Conservation (phyloP, 1,140 invertebrate genomes). For the Zaprionus tsacasi region DNA sequence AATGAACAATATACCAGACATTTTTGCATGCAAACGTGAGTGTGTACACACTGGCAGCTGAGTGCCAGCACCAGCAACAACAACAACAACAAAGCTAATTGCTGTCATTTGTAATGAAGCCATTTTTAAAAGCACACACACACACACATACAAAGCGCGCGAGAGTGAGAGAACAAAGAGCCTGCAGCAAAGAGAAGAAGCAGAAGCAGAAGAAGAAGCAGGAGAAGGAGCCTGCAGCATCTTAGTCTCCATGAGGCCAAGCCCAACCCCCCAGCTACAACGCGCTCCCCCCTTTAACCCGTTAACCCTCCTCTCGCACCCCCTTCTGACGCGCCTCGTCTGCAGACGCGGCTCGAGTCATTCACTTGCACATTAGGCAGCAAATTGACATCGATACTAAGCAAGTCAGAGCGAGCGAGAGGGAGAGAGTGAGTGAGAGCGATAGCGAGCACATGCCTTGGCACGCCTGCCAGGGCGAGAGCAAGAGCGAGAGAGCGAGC, state of each 20-base stretch:
- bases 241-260: no score
- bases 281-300: not conserved
- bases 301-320: not conserved
- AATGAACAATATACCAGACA: conserved; percentile 28
- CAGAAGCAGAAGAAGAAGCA: no score
- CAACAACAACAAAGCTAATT: conserved; percentile 45
- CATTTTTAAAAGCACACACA: conserved; percentile 51
- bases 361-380: conserved; percentile 80
- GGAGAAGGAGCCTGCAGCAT: no score
- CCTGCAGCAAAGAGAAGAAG: not conserved
- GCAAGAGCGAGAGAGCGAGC: conserved; percentile 33
- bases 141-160: not conserved
- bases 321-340: not conserved
- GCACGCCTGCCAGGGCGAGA: conserved; percentile 13
- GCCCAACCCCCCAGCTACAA: no score
- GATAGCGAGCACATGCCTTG: not conserved
- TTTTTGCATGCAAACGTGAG: not conserved
- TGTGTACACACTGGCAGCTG: conserved; percentile 12
- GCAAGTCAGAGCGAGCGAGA: not conserved
- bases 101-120: conserved; percentile 51
- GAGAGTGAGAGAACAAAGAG: not conserved
- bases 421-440: conserved; percentile 11
- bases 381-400: conserved; percentile 80
- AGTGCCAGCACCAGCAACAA: conserved; percentile 36
- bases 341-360: conserved; percentile 39